Conservation (phyloP, 2,888 invertebrate genomes). For the Gasteruption jaculator region DNA sequence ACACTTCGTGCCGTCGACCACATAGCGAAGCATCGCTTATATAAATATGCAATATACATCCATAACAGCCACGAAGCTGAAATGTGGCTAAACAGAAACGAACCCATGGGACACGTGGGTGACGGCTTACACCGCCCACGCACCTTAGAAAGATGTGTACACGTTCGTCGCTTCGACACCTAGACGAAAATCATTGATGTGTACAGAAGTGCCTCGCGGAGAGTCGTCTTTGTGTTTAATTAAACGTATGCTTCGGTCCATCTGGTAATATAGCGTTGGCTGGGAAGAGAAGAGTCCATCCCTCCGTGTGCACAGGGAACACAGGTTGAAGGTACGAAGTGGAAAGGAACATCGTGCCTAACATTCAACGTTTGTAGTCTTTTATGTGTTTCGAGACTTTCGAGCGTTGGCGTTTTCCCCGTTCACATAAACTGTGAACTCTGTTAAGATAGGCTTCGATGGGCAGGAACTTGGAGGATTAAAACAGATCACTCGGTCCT, state of each 20-base stretch:
- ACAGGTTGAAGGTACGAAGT: no score
- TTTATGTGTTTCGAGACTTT: conserved; percentile 32
- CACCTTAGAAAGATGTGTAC: conserved; percentile 7
- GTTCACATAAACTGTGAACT: conserved; percentile 35
- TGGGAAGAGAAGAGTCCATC: no score
- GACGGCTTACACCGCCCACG: conserved; percentile 39
- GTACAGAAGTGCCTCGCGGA: no score
- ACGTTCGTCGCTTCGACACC: neutral
- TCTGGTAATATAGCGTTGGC: no score
- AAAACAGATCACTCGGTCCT: no score
- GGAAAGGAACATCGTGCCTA: no score
- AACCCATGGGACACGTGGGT: conserved; percentile 42
- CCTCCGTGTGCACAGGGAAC: no score
- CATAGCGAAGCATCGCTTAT: conserved; percentile 14
- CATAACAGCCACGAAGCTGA: no score
- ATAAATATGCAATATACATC: conserved; percentile 39
- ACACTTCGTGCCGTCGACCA: conserved; percentile 33
- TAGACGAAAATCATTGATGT: conserved; percentile 12
- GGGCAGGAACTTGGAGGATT: no score
- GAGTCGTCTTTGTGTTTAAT: no score
- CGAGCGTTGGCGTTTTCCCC: conserved; percentile 40
- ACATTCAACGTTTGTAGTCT: conserved; percentile 31
- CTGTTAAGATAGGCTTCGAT: conserved; percentile 31
- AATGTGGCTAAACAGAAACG: no score
- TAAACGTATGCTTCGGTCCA: no score